These are phyloP conservation scores for Diarsia rubi DNA, from an alignment of 2,888 invertebrate genomes.

Conservation along the genomic window DNA sequence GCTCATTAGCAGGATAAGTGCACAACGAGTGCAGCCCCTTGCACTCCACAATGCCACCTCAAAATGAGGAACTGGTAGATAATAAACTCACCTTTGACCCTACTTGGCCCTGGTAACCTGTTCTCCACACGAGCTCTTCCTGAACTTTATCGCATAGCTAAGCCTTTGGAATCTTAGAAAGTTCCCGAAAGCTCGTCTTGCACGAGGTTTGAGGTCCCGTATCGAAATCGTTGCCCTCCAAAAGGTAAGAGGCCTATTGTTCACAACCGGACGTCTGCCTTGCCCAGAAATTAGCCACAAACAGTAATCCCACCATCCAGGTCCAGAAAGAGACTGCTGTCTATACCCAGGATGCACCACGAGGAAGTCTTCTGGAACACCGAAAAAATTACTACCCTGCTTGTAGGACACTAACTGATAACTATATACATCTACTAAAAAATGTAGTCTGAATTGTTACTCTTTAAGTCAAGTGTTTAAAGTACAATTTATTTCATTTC, in stretches of 20 bases:
- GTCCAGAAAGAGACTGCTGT: neutral
- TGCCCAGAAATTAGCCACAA: neutral
- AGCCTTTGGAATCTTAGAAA: neutral
- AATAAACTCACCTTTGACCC: neutral
- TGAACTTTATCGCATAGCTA: neutral
- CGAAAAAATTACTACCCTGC: neutral
- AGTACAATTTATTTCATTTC: slow-evolving; percentile 67
- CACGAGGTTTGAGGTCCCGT: neutral
- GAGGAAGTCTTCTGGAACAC: too few species aligned
- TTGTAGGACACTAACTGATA: neutral
- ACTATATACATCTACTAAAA: neutral
- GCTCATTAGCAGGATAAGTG: neutral
- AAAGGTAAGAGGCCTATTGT: neutral
- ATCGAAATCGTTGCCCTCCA: neutral
- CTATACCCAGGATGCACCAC: too few species aligned
- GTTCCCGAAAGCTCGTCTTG: neutral
- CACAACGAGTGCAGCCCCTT: neutral
- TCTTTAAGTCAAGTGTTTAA: neutral
- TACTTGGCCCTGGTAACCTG: neutral
- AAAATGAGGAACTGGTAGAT: neutral
- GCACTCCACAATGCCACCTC: neutral
- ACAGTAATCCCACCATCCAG: neutral
- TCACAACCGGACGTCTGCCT: neutral
- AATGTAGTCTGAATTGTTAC: neutral
- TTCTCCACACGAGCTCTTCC: neutral